Base-by-base conservation (phyloP, 2,797 vertebrate species). In the Ateles fusciceps region DNA sequence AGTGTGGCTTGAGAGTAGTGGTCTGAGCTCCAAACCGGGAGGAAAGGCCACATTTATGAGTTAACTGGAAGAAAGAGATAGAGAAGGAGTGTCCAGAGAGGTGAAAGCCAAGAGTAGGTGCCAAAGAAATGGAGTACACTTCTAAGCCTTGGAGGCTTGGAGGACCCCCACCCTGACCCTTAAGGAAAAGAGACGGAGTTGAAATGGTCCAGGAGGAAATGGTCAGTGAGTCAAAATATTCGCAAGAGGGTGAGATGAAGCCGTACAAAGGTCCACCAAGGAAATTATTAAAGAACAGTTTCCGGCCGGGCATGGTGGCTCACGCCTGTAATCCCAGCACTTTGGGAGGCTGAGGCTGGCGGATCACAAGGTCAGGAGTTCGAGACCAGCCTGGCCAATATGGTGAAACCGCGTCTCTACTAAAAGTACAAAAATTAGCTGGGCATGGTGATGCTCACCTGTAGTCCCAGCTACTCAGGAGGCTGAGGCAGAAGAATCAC, bases 61-160 rank as follows among this genome's bases (percentile, higher is more conserved):
- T 85, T 61, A 61, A 39, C 26, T 75, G 28, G 85, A 95, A 92
- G 61, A 80, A 93, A 7, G 85, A 78, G 46, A 44, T 30, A 19
- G 75, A 95, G 78, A 57, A 75, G 78, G 50, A 71, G 14, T 24
- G n/a, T 81, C 24, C 39, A 39, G 87, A 90, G 61, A 91, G 59
- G 85, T 64, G 59, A 94, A 84, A 91, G 87, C 75, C 76, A 93
- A 46, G 48, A 61, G 64, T 61, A 68, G 28, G 9, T 89, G 93
- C 94, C 97, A 96, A 87, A 91, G 75, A 96, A 89, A 91, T 33
- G 3, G 48, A 89, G 48, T 81, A 26, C 21, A 48, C 59, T 87
- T 93, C 91, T 86, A 76, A 91, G 71, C 52, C 52, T 22, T 55
- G 57, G 71, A 80, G 78, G 48, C 68, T 94, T 42, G 26, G 83